Evolutionary conservation across 1,140 invertebrate genomes (phyloP), one percentile per base, ranked within the genome.

Genomic region (Drosophila bocki): DNA sequence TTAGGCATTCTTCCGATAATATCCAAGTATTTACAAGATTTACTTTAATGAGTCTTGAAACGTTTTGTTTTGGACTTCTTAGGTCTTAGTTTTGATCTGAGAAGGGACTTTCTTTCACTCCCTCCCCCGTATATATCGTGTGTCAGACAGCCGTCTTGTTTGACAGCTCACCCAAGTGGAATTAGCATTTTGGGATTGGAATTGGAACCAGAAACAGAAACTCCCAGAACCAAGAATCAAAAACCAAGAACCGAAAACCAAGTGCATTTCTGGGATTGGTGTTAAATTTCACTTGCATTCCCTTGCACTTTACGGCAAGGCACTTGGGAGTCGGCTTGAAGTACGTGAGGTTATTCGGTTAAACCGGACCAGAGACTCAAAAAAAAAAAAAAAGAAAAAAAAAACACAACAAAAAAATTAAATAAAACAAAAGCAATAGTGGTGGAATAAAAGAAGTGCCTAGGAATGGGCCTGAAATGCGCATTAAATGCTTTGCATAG

Each of bases 271-370:
- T 75, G 42, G 57, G 65, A 42, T 67, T 19, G 44, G 67, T 63
- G 32, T 82, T 77, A 48, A 60, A 53, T 84, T 84, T 80, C 81
- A 79, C 39, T 54, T 41, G 39, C 64, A 63, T 63, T 32, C 37
- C 56, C 37, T 60, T 60, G 47, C 67, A 67, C 61, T 65, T 78
- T 58, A 77, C 19, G 59, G 77, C 15, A 78, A 78, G 32, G 45
- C 67, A 72, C 69, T 59, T 71, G 41, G 54, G 59, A 58, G 75
- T 80, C 70, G 45, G 59, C 42, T 70, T 80, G 64, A 83, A 80
- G 80, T 90, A 88, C 84, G 84, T 88, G 84, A 90, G 74, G 81
- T 75, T 84, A 90, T 90, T 87, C 69, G 53, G 39, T 42, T 60
- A 26, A 26, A 35, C n/a, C 5, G 17, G 54, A 51, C 35, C 29